Conservation (phyloP, 2,888 invertebrate genomes). For the Acleris literana region DNA sequence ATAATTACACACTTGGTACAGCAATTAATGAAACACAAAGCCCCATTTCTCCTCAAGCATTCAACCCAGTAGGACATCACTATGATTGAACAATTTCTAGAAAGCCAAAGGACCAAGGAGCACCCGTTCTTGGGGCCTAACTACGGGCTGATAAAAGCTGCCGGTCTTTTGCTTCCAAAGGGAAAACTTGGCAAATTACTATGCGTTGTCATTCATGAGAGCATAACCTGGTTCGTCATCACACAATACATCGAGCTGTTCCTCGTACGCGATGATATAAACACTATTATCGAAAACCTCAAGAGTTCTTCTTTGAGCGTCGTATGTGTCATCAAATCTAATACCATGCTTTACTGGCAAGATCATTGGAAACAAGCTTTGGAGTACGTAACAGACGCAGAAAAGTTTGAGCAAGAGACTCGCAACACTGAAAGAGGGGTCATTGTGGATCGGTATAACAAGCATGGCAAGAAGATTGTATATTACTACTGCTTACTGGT, state of each 20-base stretch:
- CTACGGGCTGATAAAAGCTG: not conserved
- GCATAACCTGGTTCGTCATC: conserved; percentile 1
- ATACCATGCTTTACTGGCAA: conserved; percentile 13
- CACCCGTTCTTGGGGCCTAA: conserved; percentile 10
- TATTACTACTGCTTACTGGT: conserved; percentile 2
- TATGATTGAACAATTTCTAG: conserved; percentile 6
- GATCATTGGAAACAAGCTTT: not conserved
- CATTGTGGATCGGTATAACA: conserved; percentile 1
- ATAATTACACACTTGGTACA: not conserved
- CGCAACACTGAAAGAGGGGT: not conserved
- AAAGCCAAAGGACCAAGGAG: not conserved
- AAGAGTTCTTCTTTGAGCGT: not conserved
- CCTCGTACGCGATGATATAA: not conserved
- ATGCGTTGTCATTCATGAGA: not conserved
- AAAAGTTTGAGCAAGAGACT: not conserved
- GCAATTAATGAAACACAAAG: conserved; percentile 1
- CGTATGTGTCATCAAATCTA: conserved; percentile 9
- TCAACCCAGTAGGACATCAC: not conserved
- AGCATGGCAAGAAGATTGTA: not conserved
- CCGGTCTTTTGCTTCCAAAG: not conserved
- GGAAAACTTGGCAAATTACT: not conserved
- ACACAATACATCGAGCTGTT: conserved; percentile 9
- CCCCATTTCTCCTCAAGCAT: not conserved
- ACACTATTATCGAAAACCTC: not conserved
- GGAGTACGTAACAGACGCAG: conserved; percentile 6